Evolutionary conservation across 2,888 invertebrate species (phyloP).

Genomic region (Drosophila lutescens): DNA sequence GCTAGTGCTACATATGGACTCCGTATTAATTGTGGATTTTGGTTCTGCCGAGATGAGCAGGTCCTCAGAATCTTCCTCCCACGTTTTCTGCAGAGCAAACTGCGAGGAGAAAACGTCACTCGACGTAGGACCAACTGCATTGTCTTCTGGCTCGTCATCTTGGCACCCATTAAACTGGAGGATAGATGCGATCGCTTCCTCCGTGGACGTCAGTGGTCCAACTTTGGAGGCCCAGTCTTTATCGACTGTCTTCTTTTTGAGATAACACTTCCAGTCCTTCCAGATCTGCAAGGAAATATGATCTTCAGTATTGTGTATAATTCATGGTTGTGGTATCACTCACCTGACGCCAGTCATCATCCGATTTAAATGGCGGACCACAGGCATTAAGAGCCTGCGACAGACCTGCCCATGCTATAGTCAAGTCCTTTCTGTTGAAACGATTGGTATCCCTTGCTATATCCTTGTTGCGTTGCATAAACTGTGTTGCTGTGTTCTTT

Average conservation of each 20-base stretch:
- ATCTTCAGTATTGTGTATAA: neutral
- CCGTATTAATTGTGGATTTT: neutral
- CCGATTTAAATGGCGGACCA: neutral
- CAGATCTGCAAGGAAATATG: neutral
- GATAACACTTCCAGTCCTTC: neutral
- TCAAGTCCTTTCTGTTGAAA: neutral
- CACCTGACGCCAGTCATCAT: neutral
- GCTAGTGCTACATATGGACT: neutral
- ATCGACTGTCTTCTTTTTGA: neutral
- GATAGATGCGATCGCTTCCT: neutral
- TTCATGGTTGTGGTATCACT: neutral
- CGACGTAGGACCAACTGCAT: too few species aligned
- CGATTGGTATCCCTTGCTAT: neutral
- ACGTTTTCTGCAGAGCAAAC: neutral
- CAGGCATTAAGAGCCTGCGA: neutral
- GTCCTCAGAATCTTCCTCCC: neutral
- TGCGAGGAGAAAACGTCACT: neutral
- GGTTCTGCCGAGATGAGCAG: neutral
- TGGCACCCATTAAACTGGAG: neutral
- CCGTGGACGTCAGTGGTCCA: neutral
- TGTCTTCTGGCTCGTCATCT: neutral
- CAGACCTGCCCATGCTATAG: neutral
- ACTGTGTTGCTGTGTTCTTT: neutral
- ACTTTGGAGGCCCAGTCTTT: neutral
- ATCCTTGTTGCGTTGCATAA: neutral